phyloP scores from a whole-genome alignment of 2,888 invertebrate species.

The Orthosia incerta region DNA sequence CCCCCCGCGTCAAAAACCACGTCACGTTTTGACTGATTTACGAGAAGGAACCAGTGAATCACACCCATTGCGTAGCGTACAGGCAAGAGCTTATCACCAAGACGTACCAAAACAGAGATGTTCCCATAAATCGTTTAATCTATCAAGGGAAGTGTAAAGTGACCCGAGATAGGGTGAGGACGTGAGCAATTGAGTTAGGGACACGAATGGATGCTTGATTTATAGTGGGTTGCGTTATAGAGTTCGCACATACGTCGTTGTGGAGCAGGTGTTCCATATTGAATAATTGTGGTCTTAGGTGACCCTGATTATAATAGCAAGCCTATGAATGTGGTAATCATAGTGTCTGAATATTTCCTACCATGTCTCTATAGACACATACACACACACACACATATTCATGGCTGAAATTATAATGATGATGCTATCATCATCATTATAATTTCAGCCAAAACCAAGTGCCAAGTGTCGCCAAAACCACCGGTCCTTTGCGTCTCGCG shows the following conservation, averaged over 20 bases:
- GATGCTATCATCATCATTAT: no score
- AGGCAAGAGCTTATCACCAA: conserved; percentile 51
- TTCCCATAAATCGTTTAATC: conserved; percentile 57
- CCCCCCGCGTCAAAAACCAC: conserved; percentile 19
- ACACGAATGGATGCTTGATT: conserved; percentile 51
- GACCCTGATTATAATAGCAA: not conserved
- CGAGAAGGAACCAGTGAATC: conserved; percentile 35
- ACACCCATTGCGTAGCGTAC: conserved; percentile 32
- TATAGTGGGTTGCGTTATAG: conserved; percentile 29
- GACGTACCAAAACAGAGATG: conserved; percentile 31
- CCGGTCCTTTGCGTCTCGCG: no score
- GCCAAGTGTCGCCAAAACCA: no score
- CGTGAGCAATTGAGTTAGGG: conserved; percentile 57
- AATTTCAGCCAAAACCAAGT: no score
- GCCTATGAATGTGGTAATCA: not conserved
- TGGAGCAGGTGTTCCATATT: conserved; percentile 5
- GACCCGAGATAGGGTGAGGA: conserved; percentile 52
- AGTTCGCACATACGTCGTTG: conserved; percentile 10
- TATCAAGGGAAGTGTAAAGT: conserved; percentile 59
- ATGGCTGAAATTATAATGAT: no score
- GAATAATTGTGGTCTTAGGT: conserved; percentile 1
- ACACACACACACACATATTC: no score
- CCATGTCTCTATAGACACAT: not conserved
- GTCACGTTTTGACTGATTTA: conserved; percentile 55
- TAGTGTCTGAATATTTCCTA: not conserved